phyloP scores from a whole-genome alignment of 2,888 invertebrate species.

The Chromoteleia sp. region DNA sequence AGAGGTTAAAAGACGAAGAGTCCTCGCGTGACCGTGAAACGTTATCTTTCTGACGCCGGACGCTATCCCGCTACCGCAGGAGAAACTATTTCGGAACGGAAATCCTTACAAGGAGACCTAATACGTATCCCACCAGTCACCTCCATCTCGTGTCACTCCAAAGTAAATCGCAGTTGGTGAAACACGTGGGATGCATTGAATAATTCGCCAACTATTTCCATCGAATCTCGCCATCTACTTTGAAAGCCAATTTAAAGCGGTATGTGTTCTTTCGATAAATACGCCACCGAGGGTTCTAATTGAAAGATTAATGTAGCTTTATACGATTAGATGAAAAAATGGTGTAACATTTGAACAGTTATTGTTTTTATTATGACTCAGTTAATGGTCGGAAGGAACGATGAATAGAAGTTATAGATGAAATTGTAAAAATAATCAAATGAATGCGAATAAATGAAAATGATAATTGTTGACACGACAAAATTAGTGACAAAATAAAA shows the following conservation, averaged over 20 bases:
- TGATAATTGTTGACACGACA: no score
- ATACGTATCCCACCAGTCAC: constrained; percentile 60
- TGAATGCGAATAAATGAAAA: no score
- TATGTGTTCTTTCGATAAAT: constrained; percentile 26
- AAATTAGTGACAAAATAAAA: no score
- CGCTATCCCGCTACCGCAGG: constrained; percentile 70
- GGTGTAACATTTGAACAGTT: no score
- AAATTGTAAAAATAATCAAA: no score
- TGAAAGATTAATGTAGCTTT: background rate
- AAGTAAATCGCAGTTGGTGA: constrained; percentile 66
- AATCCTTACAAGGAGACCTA: constrained; percentile 66
- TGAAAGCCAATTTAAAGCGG: constrained; percentile 41
- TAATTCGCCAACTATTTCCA: constrained; percentile 67
- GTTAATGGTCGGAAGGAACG: no score
- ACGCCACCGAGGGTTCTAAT: background rate
- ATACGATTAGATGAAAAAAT: background rate
- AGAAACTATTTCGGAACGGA: constrained; percentile 75
- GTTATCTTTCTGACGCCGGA: constrained; percentile 77
- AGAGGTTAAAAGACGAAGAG: constrained; percentile 77
- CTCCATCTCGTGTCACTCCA: constrained; percentile 54
- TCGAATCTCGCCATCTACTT: constrained; percentile 41
- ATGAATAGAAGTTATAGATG: no score
- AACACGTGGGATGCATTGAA: constrained; percentile 59
- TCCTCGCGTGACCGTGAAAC: constrained; percentile 81
- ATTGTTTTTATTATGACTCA: no score